phyloP scores from a whole-genome alignment of 2,797 vertebrate genomes.

The Phrynocephalus forsythii region DNA sequence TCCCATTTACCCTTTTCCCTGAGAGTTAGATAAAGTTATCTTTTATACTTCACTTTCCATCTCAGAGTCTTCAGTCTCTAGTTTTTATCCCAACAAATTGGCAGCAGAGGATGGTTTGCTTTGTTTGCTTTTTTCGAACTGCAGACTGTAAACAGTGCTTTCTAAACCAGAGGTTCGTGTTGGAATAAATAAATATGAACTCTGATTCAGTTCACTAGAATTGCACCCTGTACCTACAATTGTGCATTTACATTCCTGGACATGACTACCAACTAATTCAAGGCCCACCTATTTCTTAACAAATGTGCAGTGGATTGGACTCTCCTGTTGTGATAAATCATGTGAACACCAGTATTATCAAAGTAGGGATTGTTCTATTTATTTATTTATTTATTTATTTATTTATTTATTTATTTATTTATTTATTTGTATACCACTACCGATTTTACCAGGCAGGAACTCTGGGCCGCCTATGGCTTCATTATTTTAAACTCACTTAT shows the following conservation, averaged over 20 bases:
- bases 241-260: background rate
- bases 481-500: background rate
- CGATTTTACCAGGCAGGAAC: too few relatives aligned
- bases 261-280: background rate
- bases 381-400: too few relatives aligned
- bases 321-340: background rate
- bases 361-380: background rate
- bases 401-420: too few relatives aligned
- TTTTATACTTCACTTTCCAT: too few relatives aligned
- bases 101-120: too few relatives aligned
- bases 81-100: too few relatives aligned
- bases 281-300: background rate
- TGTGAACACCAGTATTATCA: rapidly evolving
- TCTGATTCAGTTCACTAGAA: background rate
- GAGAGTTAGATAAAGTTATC: too few relatives aligned
- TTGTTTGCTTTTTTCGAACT: too few relatives aligned
- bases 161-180: too few relatives aligned
- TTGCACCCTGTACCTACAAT: background rate
- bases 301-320: background rate
- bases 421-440: too few relatives aligned
- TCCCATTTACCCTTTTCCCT: too few relatives aligned
- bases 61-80: too few relatives aligned
- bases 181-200: background rate
- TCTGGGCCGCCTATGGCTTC: background rate
- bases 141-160: background rate